Base-by-base conservation (phyloP, 2,888 invertebrate genomes). In the Polyploca ridens region DNA sequence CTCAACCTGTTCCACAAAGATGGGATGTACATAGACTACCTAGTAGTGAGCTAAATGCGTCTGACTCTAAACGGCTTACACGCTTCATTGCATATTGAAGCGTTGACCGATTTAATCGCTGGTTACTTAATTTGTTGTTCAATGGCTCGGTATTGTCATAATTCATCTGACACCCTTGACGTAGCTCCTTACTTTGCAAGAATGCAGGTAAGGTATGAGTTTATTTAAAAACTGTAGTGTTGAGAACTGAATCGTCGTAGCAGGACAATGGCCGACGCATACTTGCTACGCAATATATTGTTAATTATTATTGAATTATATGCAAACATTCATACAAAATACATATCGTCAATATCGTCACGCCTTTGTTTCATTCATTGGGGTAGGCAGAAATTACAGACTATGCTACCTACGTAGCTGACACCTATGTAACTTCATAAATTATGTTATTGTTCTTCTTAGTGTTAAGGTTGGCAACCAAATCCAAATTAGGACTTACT, bases 141-240 rank as follows among this genome's bases (percentile, higher is more conserved):
- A 66, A 72, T 70, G 64, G 65, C 44, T 27, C 33, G 63, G 67
- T 65, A 64, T 68, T 67, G 65, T 65, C 64, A 70, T 63, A 61
- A 68, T 66, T 66, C 76, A 78, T 79, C 70, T 69, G 81, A 80
- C 81, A 76, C 66, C 81, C 80, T 84, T 83, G 84, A 84, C 81
- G 82, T 81, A 75, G 79, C 63, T 62, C 27, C 27, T 27, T 62
- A 73, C 74, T 76, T 75, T 81, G 78, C 77, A 79, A 69, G 72
- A 75, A 83, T 84, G 79, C 83, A 81, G 76, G 69, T 78, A 68
- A 68, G 72, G 76, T 78, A 81, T 80, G 75, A 85, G 84, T 86
- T 84, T 82, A 83, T 81, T 75, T 74, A 85, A 86, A 87, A 76
- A 72, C 76, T 62, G 75, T 68, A 41, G 54, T 19, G 54, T 19